Conservation (phyloP, 2,113 vertebrate species). For the Emydura subglobosa region DNA sequence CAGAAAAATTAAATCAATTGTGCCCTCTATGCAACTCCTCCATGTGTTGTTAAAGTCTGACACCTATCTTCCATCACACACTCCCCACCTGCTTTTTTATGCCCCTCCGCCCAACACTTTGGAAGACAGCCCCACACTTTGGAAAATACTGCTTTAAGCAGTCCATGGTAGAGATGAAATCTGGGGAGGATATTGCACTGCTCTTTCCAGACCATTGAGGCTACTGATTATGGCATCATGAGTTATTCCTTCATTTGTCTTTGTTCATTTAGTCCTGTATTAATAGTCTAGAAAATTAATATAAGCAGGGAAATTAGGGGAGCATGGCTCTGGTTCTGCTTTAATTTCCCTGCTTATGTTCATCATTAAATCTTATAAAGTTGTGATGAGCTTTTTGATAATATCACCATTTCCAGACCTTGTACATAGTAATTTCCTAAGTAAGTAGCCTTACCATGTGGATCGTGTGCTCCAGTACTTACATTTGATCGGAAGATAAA, state of each 20-base stretch:
- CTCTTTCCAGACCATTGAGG: constrained; percentile 41
- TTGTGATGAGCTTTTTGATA: constrained; percentile 18
- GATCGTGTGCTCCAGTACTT: neutral
- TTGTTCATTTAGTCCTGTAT: neutral
- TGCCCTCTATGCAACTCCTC: neutral
- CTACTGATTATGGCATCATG: constrained; percentile 55
- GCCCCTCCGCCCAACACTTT: neutral
- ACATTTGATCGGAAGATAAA: constrained; percentile 6
- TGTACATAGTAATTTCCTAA: neutral
- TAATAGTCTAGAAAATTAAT: constrained; percentile 47
- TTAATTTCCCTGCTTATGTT: neutral
- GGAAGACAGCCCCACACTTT: neutral
- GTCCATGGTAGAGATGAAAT: constrained; percentile 21
- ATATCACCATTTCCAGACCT: neutral
- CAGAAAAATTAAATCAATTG: neutral
- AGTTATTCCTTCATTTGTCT: neutral
- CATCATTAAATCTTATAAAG: neutral
- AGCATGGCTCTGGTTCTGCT: neutral
- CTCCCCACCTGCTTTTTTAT: neutral
- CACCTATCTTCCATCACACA: neutral
- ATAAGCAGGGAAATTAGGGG: constrained; percentile 7
- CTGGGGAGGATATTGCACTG: constrained; percentile 34
- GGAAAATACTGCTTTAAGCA: constrained; percentile 18
- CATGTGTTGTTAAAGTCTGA: neutral
- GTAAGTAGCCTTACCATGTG: neutral